These are phyloP conservation scores for Natator depressus DNA, from an alignment of 2,113 vertebrate genomes.

Conservation along the genomic window DNA sequence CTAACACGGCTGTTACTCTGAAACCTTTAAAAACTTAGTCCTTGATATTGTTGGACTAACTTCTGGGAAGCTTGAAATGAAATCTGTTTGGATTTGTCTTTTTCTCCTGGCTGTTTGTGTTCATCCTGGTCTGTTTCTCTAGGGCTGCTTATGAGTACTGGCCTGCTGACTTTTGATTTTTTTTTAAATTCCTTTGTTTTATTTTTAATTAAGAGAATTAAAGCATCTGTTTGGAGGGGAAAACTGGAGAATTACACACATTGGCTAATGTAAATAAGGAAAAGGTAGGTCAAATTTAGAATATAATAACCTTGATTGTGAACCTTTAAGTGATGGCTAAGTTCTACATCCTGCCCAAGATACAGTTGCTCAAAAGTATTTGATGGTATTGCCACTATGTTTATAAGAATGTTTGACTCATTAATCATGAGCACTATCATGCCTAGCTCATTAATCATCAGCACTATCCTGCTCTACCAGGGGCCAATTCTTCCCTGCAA, in stretches of 20 bases:
- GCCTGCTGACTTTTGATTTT: background rate
- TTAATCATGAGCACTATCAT: background rate
- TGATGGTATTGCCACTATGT: background rate
- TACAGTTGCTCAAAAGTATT: background rate
- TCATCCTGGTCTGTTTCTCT: background rate
- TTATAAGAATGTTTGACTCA: background rate
- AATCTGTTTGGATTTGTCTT: background rate
- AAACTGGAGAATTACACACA: background rate
- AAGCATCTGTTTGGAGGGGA: background rate
- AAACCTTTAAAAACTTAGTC: too few species aligned
- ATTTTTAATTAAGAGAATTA: background rate
- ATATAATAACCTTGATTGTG: background rate
- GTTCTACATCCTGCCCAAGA: background rate
- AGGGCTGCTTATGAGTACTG: background rate
- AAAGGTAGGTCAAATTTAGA: background rate
- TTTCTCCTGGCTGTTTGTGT: background rate
- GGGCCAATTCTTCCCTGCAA: background rate
- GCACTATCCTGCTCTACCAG: background rate
- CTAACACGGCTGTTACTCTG: too few species aligned
- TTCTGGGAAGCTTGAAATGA: background rate
- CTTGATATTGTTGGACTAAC: background rate
- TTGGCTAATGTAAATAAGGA: background rate
- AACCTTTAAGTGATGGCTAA: background rate
- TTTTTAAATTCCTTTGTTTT: background rate
- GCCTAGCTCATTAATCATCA: background rate